Percentiles rank a stretch among this genome's conserved stretches.
phyloP scores from a whole-genome alignment of 1,140 invertebrate species.

The Penaeus chinensis region DNA sequence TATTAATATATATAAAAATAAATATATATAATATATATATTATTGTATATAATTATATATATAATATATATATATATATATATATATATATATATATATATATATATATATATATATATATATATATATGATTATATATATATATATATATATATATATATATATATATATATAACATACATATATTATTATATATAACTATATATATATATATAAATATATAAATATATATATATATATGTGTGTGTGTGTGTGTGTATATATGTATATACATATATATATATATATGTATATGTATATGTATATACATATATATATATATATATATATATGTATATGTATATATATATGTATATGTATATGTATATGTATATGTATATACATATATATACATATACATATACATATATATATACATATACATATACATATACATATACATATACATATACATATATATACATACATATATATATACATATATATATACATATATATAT shows the following conservation, averaged over 20 bases:
- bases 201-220: too few species aligned
- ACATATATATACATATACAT: slow-evolving; percentile 39
- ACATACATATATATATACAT: slow-evolving; percentile 18
- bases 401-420: slow-evolving; percentile 42
- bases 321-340: slow-evolving; percentile 5
- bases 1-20: slow-evolving; percentile 17
- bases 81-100: too few species aligned
- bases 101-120: too few species aligned
- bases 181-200: too few species aligned
- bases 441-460: slow-evolving; percentile 24
- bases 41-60: too few species aligned
- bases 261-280: slow-evolving; percentile 6
- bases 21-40: background rate
- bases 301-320: slow-evolving; percentile 14
- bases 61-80: too few species aligned
- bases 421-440: slow-evolving; percentile 35
- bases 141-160: too few species aligned
- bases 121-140: too few species aligned
- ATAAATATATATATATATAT: too few species aligned
- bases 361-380: slow-evolving; percentile 35
- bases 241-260: too few species aligned
- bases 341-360: slow-evolving; percentile 6
- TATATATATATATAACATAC: too few species aligned
- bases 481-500: slow-evolving; percentile 23
- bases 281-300: slow-evolving; percentile 17